phyloP scores from a whole-genome alignment of 2,113 vertebrate species.

The Python bivittatus region DNA sequence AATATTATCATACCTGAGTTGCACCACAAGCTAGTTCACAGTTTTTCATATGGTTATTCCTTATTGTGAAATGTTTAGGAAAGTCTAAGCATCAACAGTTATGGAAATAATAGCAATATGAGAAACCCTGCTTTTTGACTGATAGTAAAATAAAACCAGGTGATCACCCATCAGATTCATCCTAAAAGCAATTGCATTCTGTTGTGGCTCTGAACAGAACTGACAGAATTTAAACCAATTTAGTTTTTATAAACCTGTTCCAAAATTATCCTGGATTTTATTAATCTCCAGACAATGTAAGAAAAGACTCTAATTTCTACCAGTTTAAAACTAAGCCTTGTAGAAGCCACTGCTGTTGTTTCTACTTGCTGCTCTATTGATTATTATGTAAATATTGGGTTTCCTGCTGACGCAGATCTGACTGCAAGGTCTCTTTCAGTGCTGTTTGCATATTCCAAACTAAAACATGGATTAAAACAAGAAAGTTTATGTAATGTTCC shows the following conservation, averaged over 20 bases:
- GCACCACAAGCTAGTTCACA: neutral
- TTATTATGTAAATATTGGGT: slow-evolving; percentile 74
- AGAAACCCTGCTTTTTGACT: neutral
- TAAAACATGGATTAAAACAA: slow-evolving; percentile 71
- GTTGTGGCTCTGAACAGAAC: neutral
- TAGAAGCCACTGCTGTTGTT: slow-evolving; percentile 57
- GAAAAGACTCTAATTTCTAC: slow-evolving; percentile 46
- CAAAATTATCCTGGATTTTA: neutral
- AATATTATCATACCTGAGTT: neutral
- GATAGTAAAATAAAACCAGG: neutral
- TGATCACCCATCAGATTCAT: neutral
- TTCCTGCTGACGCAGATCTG: slow-evolving; percentile 73
- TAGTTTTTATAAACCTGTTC: slow-evolving; percentile 36
- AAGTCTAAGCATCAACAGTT: neutral
- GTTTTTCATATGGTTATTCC: neutral
- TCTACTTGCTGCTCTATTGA: slow-evolving; percentile 61
- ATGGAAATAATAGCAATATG: neutral
- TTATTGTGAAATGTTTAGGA: neutral
- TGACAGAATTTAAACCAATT: neutral
- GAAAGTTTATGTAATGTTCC: slow-evolving; percentile 76
- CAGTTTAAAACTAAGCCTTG: slow-evolving; percentile 54
- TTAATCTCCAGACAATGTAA: neutral
- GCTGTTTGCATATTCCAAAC: slow-evolving; percentile 67
- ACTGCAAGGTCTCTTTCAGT: slow-evolving; percentile 73
- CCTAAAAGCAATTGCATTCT: neutral